Conservation (phyloP, 2,797 vertebrate genomes). For the Labeo calbasu region DNA sequence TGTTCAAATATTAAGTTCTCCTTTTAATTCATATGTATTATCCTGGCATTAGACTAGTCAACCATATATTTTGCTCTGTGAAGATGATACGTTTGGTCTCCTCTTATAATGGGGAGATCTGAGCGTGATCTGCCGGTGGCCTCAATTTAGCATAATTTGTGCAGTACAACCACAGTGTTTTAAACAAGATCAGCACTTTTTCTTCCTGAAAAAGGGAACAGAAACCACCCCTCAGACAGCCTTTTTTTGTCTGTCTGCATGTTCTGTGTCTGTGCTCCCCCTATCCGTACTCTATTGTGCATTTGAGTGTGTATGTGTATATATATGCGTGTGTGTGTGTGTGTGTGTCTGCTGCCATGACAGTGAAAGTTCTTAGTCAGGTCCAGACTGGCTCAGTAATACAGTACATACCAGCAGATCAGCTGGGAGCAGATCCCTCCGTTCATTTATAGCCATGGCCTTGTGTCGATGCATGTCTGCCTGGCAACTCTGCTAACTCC, state of each 20-base stretch:
- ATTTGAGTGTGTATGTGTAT: constrained; percentile 13
- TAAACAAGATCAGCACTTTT: constrained; percentile 25
- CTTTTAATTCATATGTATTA: background rate
- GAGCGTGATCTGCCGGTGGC: constrained; percentile 3
- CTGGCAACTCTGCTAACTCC: constrained; percentile 79
- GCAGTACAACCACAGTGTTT: constrained; percentile 24
- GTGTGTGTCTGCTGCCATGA: constrained; percentile 59
- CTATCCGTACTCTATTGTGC: background rate
- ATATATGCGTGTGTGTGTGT: background rate
- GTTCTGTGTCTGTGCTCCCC: constrained; percentile 15
- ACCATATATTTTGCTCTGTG: constrained; percentile 5
- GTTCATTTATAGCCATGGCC: constrained; percentile 85
- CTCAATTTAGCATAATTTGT: constrained; percentile 35
- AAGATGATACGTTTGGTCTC: constrained; percentile 32
- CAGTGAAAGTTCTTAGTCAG: constrained; percentile 77
- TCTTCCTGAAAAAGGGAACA: constrained; percentile 37
- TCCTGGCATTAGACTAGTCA: background rate
- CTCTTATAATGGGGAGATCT: background rate
- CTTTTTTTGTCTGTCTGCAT: constrained; percentile 18
- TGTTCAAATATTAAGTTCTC: background rate
- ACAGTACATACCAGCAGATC: constrained; percentile 84
- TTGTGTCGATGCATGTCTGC: constrained; percentile 83
- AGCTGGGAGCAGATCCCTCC: constrained; percentile 81
- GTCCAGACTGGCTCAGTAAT: constrained; percentile 84
- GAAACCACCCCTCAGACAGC: constrained; percentile 30